Conservation (phyloP, 2,113 vertebrate genomes). For the Lophochroa leadbeateri region DNA sequence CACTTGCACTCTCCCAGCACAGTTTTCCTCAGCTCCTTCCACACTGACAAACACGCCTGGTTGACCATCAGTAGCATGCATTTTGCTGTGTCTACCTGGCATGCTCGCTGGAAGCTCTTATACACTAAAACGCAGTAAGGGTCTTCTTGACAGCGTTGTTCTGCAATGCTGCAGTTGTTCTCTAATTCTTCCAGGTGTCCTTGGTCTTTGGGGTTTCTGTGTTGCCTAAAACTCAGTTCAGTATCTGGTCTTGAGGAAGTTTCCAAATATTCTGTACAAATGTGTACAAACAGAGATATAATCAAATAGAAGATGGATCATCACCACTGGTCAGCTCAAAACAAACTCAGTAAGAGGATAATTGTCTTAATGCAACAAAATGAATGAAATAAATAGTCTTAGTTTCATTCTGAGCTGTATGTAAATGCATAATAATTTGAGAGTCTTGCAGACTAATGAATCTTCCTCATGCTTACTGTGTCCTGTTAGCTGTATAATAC, state of each 20-base stretch:
- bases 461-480: not conserved
- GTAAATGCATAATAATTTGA: not conserved
- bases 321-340: not conserved
- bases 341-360: not conserved
- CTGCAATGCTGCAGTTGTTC: conserved; percentile 31
- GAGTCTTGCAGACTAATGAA: not conserved
- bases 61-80: not conserved
- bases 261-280: conserved; percentile 10
- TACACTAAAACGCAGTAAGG: conserved; percentile 25
- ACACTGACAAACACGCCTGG: conserved; percentile 42
- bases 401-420: not conserved
- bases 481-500: not conserved
- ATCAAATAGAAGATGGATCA: not conserved
- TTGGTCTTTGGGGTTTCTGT: not conserved
- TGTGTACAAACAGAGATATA: not conserved
- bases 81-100: not conserved
- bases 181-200: rapidly evolving
- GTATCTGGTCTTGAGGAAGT: not conserved
- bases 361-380: not conserved
- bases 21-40: conserved; percentile 56
- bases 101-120: conserved; percentile 60
- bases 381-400: not conserved
- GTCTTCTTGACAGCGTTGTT: conserved; percentile 43
- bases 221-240: not conserved
- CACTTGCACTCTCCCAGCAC: conserved; percentile 68